Evolutionary conservation across 2,113 vertebrate species (phyloP), one percentile per base, ranked within the genome.

Genomic region (Myrmecobius fasciatus): DNA sequence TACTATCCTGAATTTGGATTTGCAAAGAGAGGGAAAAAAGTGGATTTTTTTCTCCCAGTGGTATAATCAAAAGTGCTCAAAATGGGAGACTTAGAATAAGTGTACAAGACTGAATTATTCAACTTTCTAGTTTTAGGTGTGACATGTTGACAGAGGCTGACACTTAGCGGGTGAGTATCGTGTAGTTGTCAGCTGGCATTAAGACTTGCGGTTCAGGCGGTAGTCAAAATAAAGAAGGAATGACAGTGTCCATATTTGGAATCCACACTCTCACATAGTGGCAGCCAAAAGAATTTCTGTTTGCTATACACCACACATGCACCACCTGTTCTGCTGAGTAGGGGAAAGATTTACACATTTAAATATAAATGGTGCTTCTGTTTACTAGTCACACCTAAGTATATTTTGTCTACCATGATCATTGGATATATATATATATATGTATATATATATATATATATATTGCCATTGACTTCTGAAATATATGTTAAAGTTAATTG

Each of bases 141-240:
- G 96, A 95, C 96, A 96, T 94, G 67, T 75, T 96, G 95, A 95
- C 51, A 95, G 96, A 94, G 22, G 95, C 95, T 97, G 98, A 97
- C 93, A 96, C 7, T 95, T 94, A 43, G 92, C 94, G 95, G 94
- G 43, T 49, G 95, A 96, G 90, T 91, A 93, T 28, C 31, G 0
- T 97, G 93, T 91, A 93, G 51, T 75, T 97, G 60, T 97, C 94
- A 96, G 46, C 95, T 75, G 52, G 56, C 95, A 67, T 96, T 98
- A 93, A 60, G 53, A 96, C 93, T 95, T 96, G 28, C 48, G 53
- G 88, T 93, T 96, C 94, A 93, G 97, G 17, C 90, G 3, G 60
- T 53, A 96, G 67, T 95, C 94, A 8, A 90, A 97, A 94, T 97
- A 96, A 96, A 97, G 96, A 91, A 91, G 67, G 92, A 75, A 91